Percentiles rank a stretch among this genome's conserved stretches.
These are phyloP conservation scores for Caenorhabditis sulstoni DNA, from an alignment of 2,888 invertebrate species.

Conservation along the genomic window DNA sequence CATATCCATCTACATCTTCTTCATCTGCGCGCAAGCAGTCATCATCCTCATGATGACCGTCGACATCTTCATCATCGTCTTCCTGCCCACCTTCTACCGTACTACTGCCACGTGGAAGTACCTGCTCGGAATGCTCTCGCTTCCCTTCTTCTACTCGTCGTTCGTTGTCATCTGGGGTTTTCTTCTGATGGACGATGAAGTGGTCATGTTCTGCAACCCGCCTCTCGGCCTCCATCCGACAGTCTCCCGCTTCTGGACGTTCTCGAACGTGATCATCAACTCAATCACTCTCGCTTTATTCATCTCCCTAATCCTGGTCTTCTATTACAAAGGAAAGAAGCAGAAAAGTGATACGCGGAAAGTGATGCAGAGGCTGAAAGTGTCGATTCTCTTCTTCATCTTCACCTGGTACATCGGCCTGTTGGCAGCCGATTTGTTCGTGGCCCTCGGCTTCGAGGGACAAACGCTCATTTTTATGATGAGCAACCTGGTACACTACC, in stretches of 20 bases:
- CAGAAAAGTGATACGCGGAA: constrained; percentile 45
- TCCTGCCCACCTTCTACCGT: constrained; percentile 35
- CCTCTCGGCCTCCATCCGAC: constrained; percentile 33
- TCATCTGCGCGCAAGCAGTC: constrained; percentile 54
- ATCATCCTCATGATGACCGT: constrained; percentile 53
- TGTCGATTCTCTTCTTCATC: constrained; percentile 43
- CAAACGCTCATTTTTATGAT: constrained; percentile 34
- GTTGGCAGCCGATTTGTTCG: constrained; percentile 31
- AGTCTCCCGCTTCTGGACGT: constrained; percentile 38
- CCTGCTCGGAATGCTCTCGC: constrained; percentile 17
- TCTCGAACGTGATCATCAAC: constrained; percentile 39
- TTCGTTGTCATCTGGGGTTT: constrained; percentile 36
- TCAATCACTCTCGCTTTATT: constrained; percentile 32
- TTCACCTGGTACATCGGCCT: constrained; percentile 49
- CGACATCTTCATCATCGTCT: constrained; percentile 49
- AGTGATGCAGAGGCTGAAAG: constrained; percentile 41
- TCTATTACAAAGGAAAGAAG: constrained; percentile 44
- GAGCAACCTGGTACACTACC: constrained; percentile 39
- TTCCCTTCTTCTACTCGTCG: constrained; percentile 13
- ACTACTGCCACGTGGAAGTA: constrained; percentile 37
- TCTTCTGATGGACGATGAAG: constrained; percentile 37
- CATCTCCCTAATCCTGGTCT: constrained; percentile 22
- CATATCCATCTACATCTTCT: constrained; percentile 50
- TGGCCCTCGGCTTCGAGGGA: constrained; percentile 45
- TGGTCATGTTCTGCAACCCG: constrained; percentile 47